These are phyloP conservation scores for Drosophila gaucha DNA, from an alignment of 2,888 invertebrate species.

Conservation along the genomic window DNA sequence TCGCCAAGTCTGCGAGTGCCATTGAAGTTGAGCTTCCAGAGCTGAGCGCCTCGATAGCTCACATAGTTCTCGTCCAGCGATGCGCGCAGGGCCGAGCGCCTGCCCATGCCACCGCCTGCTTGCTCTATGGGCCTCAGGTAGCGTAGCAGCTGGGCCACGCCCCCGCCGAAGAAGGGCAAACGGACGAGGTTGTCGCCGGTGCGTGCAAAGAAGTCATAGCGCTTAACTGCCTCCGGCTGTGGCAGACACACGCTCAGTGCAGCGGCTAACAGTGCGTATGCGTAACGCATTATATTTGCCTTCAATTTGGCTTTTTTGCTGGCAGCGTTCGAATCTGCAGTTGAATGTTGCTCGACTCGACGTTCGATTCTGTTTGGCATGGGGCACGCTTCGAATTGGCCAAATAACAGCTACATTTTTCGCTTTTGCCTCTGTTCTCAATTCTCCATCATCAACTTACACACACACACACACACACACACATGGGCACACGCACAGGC, in stretches of 20 bases:
- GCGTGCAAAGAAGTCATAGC: conserved; percentile 29
- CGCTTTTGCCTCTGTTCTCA: conserved; percentile 45
- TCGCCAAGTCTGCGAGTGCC: conserved; percentile 53
- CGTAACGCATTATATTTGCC: conserved; percentile 30
- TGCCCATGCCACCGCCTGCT: conserved; percentile 30
- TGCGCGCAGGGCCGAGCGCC: conserved; percentile 75
- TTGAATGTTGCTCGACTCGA: conserved; percentile 40
- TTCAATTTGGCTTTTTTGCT: no score
- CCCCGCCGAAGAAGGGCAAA: conserved; percentile 76
- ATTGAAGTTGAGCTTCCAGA: conserved; percentile 81
- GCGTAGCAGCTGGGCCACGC: conserved; percentile 75
- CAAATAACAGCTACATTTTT: conserved; percentile 52
- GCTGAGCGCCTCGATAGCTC: conserved; percentile 77
- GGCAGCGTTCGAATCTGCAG: neutral
- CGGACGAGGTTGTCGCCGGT: conserved; percentile 31
- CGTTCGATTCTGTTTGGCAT: conserved; percentile 48
- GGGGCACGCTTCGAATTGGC: conserved; percentile 17
- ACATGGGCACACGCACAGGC: conserved; percentile 8
- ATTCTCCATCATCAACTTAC: conserved; percentile 25
- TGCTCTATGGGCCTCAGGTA: conserved; percentile 65
- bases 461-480: conserved; percentile 4
- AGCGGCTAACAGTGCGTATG: conserved; percentile 33
- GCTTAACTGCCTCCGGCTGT: neutral
- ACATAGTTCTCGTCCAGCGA: conserved; percentile 79
- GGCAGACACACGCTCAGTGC: conserved; percentile 2